Base-by-base conservation (phyloP, 2,113 vertebrate genomes). In the Syrrhaptes paradoxus region DNA sequence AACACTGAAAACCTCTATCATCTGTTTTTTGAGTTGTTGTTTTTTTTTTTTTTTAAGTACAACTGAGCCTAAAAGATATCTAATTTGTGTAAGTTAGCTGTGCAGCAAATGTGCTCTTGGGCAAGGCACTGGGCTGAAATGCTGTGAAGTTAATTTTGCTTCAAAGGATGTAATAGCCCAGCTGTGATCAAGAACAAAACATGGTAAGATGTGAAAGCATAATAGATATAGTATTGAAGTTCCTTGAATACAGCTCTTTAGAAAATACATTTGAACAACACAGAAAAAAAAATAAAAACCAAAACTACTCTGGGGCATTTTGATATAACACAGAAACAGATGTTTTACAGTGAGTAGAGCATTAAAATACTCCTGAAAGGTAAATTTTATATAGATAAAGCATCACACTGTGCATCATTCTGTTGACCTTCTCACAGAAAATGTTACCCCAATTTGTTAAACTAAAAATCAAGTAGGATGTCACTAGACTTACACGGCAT, bases 171-270 rank as follows among this genome's bases (percentile, higher is more conserved):
- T 46, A 94, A 92, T 79, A 94, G 58, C 54, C 83, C 79, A 95
- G 54, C 65, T 95, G 91, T 79, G 85, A 97, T 90, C 77, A 90
- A 70, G 62, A 87, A 85, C 54, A 82, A 95, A 92, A 76, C 29
- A 52, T 48, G 36, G 62, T 74, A 80, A 87, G 51, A 84, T 86
- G 72, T 72, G 86, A 81, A 87, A 94, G 25, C 31, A 73, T 58
- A 71, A 55, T 28, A 85, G 59, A 84, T 11, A 70, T 0, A 0
- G 5, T 82, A 87, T 55, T 4, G 0, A 76, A 83, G 51, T 46
- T 84, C 45, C 34, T 63, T 92, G n/a, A 89, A 79, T 29, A 58
- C 22, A 28, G 36, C 16, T 85, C 16, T 93, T 85, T 38, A 77
- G 75, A 88, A 78, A 75, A 81, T 8, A 43, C 10, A 15, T 66